These are phyloP conservation scores for Axinella damicornis DNA, from an alignment of 37 sponge, comb jelly and placozoan genomes.

Conservation along the genomic window DNA sequence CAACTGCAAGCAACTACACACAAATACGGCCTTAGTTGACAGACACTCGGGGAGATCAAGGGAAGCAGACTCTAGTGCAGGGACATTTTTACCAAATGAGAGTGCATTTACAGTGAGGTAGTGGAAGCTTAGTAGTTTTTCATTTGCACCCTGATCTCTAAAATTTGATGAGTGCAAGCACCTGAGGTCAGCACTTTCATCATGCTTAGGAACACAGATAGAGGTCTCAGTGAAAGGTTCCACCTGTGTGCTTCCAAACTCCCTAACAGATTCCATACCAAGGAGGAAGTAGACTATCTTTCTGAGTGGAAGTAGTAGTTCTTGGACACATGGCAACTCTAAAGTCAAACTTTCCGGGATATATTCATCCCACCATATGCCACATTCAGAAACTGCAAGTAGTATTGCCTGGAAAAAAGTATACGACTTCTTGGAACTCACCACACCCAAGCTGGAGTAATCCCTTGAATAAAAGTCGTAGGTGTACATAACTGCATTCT, in stretches of 20 bases:
- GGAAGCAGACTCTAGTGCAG: no score
- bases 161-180: background rate
- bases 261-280: conserved; percentile 9
- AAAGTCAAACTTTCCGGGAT: conserved; percentile 22
- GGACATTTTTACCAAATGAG: no score
- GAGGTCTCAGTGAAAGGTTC: background rate
- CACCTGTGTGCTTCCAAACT: conserved; percentile 20
- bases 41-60: background rate
- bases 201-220: background rate
- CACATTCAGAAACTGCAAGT: background rate
- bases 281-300: conserved; percentile 16
- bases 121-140: background rate
- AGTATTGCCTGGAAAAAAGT: no score
- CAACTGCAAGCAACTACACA: background rate
- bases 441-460: no score
- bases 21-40: background rate
- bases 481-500: background rate
- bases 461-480: background rate
- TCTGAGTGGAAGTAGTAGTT: conserved; percentile 22
- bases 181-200: no score
- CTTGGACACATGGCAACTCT: background rate
- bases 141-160: background rate
- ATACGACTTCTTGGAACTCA: no score
- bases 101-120: background rate
- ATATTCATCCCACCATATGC: background rate